Conservation (phyloP, 1,140 invertebrate genomes). For the Drosophila auraria region DNA sequence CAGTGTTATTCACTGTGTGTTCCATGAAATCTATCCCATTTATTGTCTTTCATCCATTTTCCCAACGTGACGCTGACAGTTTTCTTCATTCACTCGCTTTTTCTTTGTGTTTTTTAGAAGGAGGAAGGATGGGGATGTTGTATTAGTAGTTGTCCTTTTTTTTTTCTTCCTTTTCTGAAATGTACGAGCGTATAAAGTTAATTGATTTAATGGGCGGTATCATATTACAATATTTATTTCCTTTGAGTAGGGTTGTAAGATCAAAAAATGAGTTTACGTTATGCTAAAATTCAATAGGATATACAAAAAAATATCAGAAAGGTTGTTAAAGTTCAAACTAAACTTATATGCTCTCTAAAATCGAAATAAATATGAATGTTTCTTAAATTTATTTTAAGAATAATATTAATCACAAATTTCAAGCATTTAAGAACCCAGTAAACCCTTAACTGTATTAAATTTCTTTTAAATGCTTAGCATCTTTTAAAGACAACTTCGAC, state of each 20-base stretch:
- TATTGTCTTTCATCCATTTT: slow-evolving; percentile 48
- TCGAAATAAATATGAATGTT: background rate
- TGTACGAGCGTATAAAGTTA: slow-evolving; percentile 44
- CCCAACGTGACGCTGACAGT: slow-evolving; percentile 45
- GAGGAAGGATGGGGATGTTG: slow-evolving; percentile 4
- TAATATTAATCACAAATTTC: too few relatives aligned
- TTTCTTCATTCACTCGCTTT: slow-evolving; percentile 14
- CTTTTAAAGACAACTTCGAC: background rate
- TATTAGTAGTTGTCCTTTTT: slow-evolving; percentile 19
- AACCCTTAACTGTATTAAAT: too few relatives aligned
- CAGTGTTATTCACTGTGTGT: slow-evolving; percentile 40
- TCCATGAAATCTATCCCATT: slow-evolving; percentile 49
- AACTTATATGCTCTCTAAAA: background rate
- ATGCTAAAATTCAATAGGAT: background rate
- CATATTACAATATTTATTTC: slow-evolving; percentile 37
- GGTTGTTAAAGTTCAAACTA: background rate
- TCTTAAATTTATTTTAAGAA: background rate
- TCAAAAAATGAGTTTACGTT: background rate
- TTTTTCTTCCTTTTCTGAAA: background rate
- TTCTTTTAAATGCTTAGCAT: background rate
- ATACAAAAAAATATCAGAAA: background rate
- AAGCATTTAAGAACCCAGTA: too few relatives aligned
- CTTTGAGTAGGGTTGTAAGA: background rate
- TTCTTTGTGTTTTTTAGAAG: slow-evolving; percentile 9
- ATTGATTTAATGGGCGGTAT: slow-evolving; percentile 74